phyloP scores from a whole-genome alignment of 1,140 invertebrate genomes.

The Phenacoccus solenopsis region DNA sequence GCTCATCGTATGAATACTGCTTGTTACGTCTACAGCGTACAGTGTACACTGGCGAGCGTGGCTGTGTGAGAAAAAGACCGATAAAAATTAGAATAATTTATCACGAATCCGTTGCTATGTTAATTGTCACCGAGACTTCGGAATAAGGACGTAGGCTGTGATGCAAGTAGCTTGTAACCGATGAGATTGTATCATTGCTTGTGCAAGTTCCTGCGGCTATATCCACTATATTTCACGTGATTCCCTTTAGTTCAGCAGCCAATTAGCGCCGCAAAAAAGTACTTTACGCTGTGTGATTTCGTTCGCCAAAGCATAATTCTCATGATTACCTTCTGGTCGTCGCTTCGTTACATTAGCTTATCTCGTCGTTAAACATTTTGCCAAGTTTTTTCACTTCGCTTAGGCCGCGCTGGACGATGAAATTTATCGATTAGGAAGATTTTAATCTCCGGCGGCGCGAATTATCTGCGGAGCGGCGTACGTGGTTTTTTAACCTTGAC shows the following conservation, averaged over 20 bases:
- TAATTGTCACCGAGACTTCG: constrained; percentile 1
- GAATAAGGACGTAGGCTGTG: neutral
- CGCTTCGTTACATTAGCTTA: neutral
- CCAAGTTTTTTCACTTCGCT: neutral
- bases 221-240: neutral
- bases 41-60: neutral
- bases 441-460: neutral
- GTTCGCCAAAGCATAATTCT: neutral
- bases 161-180: neutral
- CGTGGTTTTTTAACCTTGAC: neutral
- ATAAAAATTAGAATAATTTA: neutral
- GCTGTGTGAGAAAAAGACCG: neutral
- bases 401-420: neutral
- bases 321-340: neutral
- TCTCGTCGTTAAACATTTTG: neutral
- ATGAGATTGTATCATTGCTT: neutral
- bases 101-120: neutral
- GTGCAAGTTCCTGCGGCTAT: neutral
- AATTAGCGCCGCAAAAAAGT: neutral
- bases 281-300: neutral
- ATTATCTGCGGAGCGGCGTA: neutral
- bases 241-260: neutral
- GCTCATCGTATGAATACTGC: too few species aligned
- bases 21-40: too few species aligned
- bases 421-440: constrained; percentile 3